Evolutionary conservation across 2,113 vertebrate species (phyloP), one percentile per base, ranked within the genome.

Genomic region (Galeopterus variegatus): DNA sequence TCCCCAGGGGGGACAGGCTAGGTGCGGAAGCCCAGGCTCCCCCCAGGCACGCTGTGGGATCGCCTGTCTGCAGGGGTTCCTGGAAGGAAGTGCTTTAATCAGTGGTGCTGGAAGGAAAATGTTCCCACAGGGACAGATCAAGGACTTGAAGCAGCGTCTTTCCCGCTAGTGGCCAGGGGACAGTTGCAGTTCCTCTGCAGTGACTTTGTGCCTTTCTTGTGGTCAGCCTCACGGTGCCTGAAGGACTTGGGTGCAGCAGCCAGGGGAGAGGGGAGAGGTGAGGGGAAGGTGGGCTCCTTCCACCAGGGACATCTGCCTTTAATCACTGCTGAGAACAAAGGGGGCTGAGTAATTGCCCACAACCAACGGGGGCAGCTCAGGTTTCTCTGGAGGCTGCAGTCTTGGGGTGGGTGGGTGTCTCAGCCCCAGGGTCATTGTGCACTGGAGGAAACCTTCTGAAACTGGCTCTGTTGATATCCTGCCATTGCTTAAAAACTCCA

Each of bases 161-260:
- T 72, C 21, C 80, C 19, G 0, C 19, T 0, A 8, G 45, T 18
- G 36, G 76, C 76, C 6, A 0, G 52, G 75, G 50, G 64, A 80
- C 62, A 79, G 58, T 5, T 75, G 90, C 21, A 15, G 5, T 56
- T 70, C 28, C 41, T 60, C 56, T 24, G 18, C 1, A 6, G 58
- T 15, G 86, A 64, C 24, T 85, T 24, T 4, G 9, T 23, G 45
- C 56, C 93, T 96, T 97, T 96, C 58, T 76, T 81, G 96, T 90
- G 94, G 96, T 84, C 1, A 15, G 9, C 50, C 45, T n/a, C 0
- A 3, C 4, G 9, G 60, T 26, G 62, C 76, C 72, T 11, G 75
- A 9, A 33, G n/a, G 79, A 48, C 90, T 28, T 23, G 67, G 64
- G 72, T 0, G 5, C 24, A 79, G 60, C 36, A 3, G 45, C 21